Evolutionary conservation across 2,113 vertebrate genomes (phyloP), one percentile per base, ranked within the genome.

Genomic region (Sinocyclocheilus rhinocerous): DNA sequence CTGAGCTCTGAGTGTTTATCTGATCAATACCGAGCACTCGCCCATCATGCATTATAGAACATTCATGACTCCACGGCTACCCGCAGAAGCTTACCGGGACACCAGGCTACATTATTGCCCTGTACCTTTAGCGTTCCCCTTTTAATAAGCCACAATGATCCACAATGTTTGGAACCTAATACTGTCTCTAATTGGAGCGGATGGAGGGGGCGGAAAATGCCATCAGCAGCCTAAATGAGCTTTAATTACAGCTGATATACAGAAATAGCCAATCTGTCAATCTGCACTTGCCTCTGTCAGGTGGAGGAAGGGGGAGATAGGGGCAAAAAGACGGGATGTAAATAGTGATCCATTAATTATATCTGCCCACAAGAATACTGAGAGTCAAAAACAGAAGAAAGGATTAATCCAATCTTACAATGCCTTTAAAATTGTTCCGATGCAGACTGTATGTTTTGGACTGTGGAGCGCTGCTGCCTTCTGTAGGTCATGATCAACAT

Each of bases 261-360:
- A 90, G 86, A 88, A 89, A 90, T 90, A 88, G 87, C 88, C 87
- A 81, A 88, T 89, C 85, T 90, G 91, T 91, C 91, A 90, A 89
- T 90, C 91, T 90, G 75, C 26, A 85, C 79, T 57, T 87, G 59
- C 81, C 81, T 83, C 73, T 79, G 86, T 84, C 84, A 90, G 84
- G 78, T 59, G 85, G 69, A 83, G 26, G 39, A 33, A 77, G 16
- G 50, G 76, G 52, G 20, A 86, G 45, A 33, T 45, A 55, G 67
- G 69, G 86, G 76, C 45, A 39, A 57, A 83, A 84, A 81, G 61
- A 84, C 33, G 42, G 77, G 79, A 86, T 84, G 86, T 90, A 89
- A 90, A 91, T 89, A 88, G 88, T 85, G 83, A 88, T 86, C 39
- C 84, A 85, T 90, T 90, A 89, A 90, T 90, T 91, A 90, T 76